phyloP scores from a whole-genome alignment of 2,888 invertebrate genomes.

The Dynastes hyllus region DNA sequence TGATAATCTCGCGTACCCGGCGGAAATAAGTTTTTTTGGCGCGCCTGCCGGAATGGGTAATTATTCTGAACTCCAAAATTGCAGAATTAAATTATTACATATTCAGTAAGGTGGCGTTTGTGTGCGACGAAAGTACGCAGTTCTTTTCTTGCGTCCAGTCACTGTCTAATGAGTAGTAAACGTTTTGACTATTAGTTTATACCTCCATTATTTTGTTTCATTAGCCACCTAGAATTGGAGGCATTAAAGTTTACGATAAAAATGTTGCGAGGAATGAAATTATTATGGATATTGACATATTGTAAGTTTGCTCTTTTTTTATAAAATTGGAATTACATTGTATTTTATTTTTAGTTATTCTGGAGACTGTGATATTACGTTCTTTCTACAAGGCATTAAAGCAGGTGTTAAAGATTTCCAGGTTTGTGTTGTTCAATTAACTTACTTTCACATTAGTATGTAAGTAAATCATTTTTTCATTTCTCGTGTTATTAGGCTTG shows the following conservation, averaged over 20 bases:
- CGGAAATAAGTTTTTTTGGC: too few species aligned
- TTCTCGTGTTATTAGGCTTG: too few species aligned
- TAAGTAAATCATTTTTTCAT: not conserved
- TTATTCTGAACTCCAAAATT: too few species aligned
- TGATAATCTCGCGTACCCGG: too few species aligned
- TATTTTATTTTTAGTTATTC: constrained; percentile 82
- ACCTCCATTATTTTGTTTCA: constrained; percentile 21
- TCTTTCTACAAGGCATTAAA: constrained; percentile 87
- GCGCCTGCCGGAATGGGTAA: too few species aligned
- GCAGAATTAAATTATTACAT: too few species aligned
- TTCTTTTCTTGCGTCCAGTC: too few species aligned
- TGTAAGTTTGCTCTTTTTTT: constrained; percentile 76
- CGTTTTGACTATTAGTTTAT: constrained; percentile 1
- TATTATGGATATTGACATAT: constrained; percentile 96
- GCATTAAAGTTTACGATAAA: constrained; percentile 97
- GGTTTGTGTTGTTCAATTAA: constrained; percentile 67
- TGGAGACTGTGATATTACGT: constrained; percentile 97
- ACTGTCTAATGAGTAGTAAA: not conserved
- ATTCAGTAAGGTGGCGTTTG: too few species aligned
- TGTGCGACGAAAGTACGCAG: too few species aligned
- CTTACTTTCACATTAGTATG: not conserved
- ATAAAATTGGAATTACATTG: constrained; percentile 15
- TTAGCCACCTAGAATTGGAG: constrained; percentile 93
- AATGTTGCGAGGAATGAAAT: constrained; percentile 95
- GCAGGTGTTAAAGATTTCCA: constrained; percentile 90